phyloP scores from a whole-genome alignment of 2,888 invertebrate species.

The Hypolimnas misippus region DNA sequence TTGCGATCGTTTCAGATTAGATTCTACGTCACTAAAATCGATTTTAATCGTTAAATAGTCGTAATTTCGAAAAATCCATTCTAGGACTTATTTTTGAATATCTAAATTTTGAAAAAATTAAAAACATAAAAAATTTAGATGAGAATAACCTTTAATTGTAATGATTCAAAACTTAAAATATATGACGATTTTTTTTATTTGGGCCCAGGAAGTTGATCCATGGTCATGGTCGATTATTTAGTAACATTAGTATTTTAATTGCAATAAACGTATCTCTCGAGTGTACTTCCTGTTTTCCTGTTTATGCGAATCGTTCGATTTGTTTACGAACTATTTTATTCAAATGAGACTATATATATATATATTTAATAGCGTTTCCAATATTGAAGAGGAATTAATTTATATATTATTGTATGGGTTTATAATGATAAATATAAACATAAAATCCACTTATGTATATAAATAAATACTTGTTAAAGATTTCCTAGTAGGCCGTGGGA shows the following conservation, averaged over 20 bases:
- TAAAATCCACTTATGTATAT: too few species aligned
- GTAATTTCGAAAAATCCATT: too few species aligned
- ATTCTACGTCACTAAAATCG: too few species aligned
- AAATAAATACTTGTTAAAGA: too few species aligned
- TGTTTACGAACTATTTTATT: slow-evolving; percentile 9
- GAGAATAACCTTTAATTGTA: too few species aligned
- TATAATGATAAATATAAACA: background rate
- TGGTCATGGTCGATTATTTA: slow-evolving; percentile 13
- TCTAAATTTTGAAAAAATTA: too few species aligned
- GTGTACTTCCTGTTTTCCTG: slow-evolving; percentile 30
- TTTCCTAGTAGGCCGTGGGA: too few species aligned
- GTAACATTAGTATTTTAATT: slow-evolving; percentile 25
- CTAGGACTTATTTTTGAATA: too few species aligned
- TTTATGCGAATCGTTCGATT: slow-evolving; percentile 17
- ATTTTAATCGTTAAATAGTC: too few species aligned
- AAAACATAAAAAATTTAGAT: too few species aligned
- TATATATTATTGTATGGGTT: background rate
- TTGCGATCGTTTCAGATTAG: too few species aligned
- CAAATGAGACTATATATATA: background rate
- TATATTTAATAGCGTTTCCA: background rate
- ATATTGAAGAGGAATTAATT: background rate
- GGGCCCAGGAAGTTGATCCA: slow-evolving; percentile 26
- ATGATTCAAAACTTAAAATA: background rate
- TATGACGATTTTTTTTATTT: background rate
- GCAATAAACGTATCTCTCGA: slow-evolving; percentile 23